Evolutionary conservation across 2,113 vertebrate species (phyloP).

Genomic region (Menidia beryllina): DNA sequence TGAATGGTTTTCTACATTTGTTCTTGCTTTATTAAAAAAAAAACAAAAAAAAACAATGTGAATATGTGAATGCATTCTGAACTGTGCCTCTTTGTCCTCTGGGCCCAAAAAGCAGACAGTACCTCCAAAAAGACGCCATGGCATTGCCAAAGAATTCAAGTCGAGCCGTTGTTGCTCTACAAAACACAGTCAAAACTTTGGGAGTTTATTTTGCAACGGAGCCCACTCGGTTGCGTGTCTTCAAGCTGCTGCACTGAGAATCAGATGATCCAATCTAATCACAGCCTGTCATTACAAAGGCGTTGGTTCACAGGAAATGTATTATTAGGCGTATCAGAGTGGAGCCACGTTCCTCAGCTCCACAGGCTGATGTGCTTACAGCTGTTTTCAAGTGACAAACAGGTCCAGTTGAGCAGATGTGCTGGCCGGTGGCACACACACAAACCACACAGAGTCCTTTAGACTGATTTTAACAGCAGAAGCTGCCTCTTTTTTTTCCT

Average conservation of each 20-base stretch:
- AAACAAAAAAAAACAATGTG: not conserved
- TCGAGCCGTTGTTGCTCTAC: not conserved
- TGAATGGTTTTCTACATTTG: not conserved
- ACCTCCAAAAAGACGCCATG: not conserved
- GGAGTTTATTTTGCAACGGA: conserved; percentile 21
- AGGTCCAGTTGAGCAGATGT: conserved; percentile 65
- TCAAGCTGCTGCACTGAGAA: conserved; percentile 12
- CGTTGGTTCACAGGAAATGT: conserved; percentile 29
- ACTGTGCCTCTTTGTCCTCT: not conserved
- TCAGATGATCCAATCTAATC: conserved; percentile 40
- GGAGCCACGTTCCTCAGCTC: conserved; percentile 18
- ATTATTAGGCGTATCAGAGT: conserved; percentile 30
- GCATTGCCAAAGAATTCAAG: not conserved
- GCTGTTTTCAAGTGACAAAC: conserved; percentile 39
- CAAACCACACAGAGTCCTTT: conserved; percentile 24
- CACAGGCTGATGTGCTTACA: conserved; percentile 20
- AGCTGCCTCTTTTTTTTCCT: conserved; percentile 26
- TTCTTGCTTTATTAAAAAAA: not conserved
- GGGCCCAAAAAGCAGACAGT: too few species aligned
- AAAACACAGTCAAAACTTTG: conserved; percentile 7
- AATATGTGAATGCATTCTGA: not conserved
- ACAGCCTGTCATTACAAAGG: conserved; percentile 46
- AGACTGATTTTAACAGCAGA: conserved; percentile 44
- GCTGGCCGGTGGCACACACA: conserved; percentile 14
- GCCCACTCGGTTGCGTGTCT: not conserved